Conservation (phyloP, 2,797 vertebrate genomes). For the Parauchenoglanis ngamensis region DNA sequence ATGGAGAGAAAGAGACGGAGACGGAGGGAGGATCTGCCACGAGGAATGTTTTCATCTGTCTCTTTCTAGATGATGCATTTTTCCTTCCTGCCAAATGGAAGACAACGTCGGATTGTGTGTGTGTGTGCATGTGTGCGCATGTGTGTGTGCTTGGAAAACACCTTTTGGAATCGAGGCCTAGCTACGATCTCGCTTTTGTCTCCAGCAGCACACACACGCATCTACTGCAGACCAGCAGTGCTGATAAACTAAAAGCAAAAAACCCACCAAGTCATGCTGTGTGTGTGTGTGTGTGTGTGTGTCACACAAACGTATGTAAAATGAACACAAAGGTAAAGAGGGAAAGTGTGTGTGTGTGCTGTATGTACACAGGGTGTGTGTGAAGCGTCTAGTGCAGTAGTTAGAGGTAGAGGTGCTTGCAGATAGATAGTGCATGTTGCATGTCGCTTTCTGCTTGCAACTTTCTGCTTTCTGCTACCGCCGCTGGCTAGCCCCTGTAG, state of each 20-base stretch:
- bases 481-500: too few species aligned
- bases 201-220: slow-evolving; percentile 36
- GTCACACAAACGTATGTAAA: too few species aligned
- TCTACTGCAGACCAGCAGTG: not conserved
- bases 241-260: not conserved
- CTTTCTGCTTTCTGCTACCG: too few species aligned
- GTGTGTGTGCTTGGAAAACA: slow-evolving; percentile 11
- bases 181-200: slow-evolving; percentile 85
- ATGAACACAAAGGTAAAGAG: too few species aligned
- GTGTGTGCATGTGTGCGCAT: slow-evolving; percentile 7
- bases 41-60: slow-evolving; percentile 62
- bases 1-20: slow-evolving; percentile 49
- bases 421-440: too few species aligned
- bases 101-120: slow-evolving; percentile 83
- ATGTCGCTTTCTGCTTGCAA: too few species aligned
- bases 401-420: too few species aligned
- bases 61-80: slow-evolving; percentile 55
- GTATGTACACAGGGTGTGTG: too few species aligned
- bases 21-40: slow-evolving; percentile 60
- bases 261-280: too few species aligned
- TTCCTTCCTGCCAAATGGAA: slow-evolving; percentile 73
- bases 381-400: too few species aligned
- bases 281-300: too few species aligned
- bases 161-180: not conserved
- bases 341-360: too few species aligned